Percentiles rank a stretch among this genome's conserved stretches.
Evolutionary conservation across 1,140 invertebrate genomes (phyloP).

Genomic region (Tetramorium parvispinum): DNA sequence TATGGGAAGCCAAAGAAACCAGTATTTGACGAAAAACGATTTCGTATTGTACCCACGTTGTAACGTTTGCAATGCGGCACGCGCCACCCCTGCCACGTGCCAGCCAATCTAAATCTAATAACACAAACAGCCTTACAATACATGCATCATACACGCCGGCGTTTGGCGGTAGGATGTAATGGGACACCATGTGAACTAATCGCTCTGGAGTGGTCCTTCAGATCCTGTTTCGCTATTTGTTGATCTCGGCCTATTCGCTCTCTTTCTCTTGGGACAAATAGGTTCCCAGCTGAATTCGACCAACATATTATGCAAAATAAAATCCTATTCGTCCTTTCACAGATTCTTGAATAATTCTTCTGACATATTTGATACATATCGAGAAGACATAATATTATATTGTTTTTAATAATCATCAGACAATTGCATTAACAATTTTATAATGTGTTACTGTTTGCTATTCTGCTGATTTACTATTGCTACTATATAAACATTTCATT

Average conservation of each 20-base stretch:
- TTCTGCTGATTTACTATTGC: neutral
- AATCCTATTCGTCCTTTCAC: neutral
- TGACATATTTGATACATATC: neutral
- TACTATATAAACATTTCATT: neutral
- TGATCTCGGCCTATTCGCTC: conserved; percentile 65
- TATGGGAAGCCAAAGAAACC: conserved; percentile 57
- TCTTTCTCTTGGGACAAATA: conserved; percentile 59
- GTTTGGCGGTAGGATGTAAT: conserved; percentile 77
- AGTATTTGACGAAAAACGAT: conserved; percentile 71
- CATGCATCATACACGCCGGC: conserved; percentile 63
- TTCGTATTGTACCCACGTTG: conserved; percentile 74
- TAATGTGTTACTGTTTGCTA: neutral
- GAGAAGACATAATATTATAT: neutral
- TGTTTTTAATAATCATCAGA: neutral
- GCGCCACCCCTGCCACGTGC: conserved; percentile 76
- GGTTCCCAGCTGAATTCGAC: conserved; percentile 33
- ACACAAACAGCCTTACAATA: conserved; percentile 83
- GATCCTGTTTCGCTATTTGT: conserved; percentile 82
- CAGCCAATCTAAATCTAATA: conserved; percentile 85
- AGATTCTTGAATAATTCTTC: neutral
- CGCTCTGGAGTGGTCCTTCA: conserved; percentile 80
- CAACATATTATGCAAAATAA: conserved; percentile 46
- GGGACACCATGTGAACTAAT: conserved; percentile 85
- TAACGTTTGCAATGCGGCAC: conserved; percentile 78
- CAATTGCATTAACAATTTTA: neutral